Percentiles rank a stretch among this genome's conserved stretches.
These are phyloP conservation scores for Nesometra sesokonis DNA, from an alignment of 35 echinoderm and acorn worm species.

Conservation along the genomic window DNA sequence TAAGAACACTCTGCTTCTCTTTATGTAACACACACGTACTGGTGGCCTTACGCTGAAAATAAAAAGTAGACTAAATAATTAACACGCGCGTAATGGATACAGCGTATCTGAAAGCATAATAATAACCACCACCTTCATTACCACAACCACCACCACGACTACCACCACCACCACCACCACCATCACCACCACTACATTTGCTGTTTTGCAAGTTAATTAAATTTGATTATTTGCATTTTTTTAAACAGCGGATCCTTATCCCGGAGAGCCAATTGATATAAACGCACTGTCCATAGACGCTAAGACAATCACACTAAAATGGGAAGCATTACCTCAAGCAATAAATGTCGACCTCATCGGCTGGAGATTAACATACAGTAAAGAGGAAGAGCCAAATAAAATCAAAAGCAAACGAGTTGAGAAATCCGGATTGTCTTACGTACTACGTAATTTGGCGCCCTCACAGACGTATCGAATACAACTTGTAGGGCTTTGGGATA, in stretches of 20 bases:
- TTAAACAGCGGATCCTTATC: conserved; percentile 32
- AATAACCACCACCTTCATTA: no score
- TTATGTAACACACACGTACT: no score
- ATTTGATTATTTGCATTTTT: neutral
- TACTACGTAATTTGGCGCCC: conserved; percentile 29
- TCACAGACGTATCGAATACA: conserved; percentile 56
- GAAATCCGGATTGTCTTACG: conserved; percentile 40
- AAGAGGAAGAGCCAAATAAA: neutral
- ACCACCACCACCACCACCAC: no score
- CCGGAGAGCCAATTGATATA: conserved; percentile 38
- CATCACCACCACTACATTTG: no score
- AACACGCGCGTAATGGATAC: no score
- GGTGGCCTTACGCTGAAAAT: no score
- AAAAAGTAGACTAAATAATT: no score
- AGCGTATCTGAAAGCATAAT: no score
- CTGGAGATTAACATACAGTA: conserved; percentile 24
- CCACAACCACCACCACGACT: no score
- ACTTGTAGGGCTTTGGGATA: conserved; percentile 74
- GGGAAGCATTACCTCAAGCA: conserved; percentile 37
- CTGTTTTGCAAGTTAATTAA: no score
- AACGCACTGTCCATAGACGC: conserved; percentile 8
- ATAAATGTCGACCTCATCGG: conserved; percentile 38
- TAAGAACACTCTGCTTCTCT: no score
- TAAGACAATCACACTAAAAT: conserved; percentile 30
- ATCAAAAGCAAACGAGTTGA: conserved; percentile 34